Evolutionary conservation across 2,113 vertebrate genomes (phyloP).

Genomic region (Sylvia atricapilla): DNA sequence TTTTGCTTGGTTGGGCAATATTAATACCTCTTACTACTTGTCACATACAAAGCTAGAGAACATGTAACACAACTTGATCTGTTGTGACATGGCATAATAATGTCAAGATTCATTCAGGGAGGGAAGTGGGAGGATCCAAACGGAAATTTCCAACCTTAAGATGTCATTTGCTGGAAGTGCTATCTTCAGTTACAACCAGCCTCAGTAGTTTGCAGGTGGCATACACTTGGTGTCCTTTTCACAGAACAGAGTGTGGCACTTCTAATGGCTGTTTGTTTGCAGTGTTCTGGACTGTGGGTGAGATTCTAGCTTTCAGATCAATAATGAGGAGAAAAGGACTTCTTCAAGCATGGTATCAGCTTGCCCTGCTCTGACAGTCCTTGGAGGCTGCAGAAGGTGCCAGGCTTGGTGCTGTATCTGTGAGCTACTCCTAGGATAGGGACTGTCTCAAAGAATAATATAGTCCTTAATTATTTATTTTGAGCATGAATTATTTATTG

Average conservation of each 20-base stretch:
- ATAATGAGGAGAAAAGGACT: background rate
- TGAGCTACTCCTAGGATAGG: background rate
- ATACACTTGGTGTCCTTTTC: background rate
- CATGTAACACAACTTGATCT: background rate
- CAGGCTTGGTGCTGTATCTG: background rate
- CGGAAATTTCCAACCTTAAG: background rate
- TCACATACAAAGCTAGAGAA: background rate
- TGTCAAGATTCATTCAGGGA: background rate
- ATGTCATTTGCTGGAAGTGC: background rate
- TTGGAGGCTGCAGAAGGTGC: background rate
- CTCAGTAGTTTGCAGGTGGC: background rate
- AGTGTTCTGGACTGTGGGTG: background rate
- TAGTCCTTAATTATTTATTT: slow-evolving; percentile 18
- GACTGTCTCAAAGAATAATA: background rate
- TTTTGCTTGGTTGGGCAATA: background rate
- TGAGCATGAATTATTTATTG: slow-evolving; percentile 11
- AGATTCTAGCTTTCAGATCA: background rate
- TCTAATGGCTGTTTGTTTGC: background rate
- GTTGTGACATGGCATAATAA: background rate
- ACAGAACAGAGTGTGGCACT: background rate
- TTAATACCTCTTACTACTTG: background rate
- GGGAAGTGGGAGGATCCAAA: background rate
- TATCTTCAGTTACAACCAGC: background rate
- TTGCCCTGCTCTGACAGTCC: background rate
- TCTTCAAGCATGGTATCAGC: background rate